Conservation (phyloP, 2,113 vertebrate species). For the Clinocottus analis region DNA sequence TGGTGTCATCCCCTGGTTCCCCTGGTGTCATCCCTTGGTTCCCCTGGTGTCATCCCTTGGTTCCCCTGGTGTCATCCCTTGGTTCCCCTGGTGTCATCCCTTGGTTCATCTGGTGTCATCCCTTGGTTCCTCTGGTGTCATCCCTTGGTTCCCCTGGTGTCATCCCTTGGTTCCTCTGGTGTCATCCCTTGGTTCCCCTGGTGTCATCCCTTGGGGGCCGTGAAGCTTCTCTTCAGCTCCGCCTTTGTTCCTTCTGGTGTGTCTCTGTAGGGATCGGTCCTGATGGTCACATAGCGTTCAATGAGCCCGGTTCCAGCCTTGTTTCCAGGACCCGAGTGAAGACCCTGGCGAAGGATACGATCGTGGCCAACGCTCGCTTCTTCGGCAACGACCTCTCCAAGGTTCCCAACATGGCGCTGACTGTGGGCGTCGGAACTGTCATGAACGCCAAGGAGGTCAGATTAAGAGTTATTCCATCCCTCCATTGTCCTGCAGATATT, state of each 20-base stretch:
- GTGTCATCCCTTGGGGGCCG: too few relatives aligned
- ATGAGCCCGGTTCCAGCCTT: constrained; percentile 95
- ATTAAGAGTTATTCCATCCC: neutral
- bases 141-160: too few relatives aligned
- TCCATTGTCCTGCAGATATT: neutral
- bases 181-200: too few relatives aligned
- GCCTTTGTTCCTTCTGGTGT: neutral
- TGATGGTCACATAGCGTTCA: constrained; percentile 96
- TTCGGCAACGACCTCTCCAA: constrained; percentile 93
- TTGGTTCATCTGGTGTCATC: too few relatives aligned
- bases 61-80: too few relatives aligned
- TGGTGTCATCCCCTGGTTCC: too few relatives aligned
- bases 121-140: too few relatives aligned
- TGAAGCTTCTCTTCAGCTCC: neutral
- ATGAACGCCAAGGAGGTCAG: constrained; percentile 97
- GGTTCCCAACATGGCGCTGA: constrained; percentile 96
- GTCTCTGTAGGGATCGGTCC: constrained; percentile 90
- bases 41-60: too few relatives aligned
- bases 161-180: too few relatives aligned
- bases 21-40: too few relatives aligned
- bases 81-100: too few relatives aligned
- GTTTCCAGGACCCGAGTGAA: constrained; percentile 96
- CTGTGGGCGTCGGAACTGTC: constrained; percentile 96
- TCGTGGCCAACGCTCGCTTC: constrained; percentile 94
- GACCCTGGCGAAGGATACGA: constrained; percentile 96